Percentiles rank a stretch among this genome's conserved stretches.
phyloP scores from a whole-genome alignment of 2,888 invertebrate genomes.

The Drosophila kokeensis region DNA sequence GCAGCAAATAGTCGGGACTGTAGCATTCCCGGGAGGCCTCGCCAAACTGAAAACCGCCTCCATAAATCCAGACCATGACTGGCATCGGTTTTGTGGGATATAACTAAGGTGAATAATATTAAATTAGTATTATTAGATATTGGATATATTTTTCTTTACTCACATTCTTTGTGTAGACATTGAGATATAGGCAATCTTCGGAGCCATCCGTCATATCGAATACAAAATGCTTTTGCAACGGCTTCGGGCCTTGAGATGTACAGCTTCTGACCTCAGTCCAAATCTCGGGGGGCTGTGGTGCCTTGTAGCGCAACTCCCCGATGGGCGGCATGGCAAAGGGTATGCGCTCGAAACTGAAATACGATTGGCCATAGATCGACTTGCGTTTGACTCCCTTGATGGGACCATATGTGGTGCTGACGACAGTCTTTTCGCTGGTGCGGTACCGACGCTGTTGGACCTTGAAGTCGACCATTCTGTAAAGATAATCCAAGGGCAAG shows the following conservation, averaged over 20 bases:
- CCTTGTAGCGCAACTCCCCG: slow-evolving; percentile 83
- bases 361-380: slow-evolving; percentile 83
- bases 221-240: slow-evolving; percentile 83
- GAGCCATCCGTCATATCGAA: slow-evolving; percentile 85
- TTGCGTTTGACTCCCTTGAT: slow-evolving; percentile 84
- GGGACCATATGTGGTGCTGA: slow-evolving; percentile 83
- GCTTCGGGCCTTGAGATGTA: slow-evolving; percentile 83
- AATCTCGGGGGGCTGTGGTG: slow-evolving; percentile 85
- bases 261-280: slow-evolving; percentile 86
- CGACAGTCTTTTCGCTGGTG: slow-evolving; percentile 81
- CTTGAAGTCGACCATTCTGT: slow-evolving; percentile 81
- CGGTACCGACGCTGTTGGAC: slow-evolving; percentile 80
- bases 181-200: slow-evolving; percentile 87
- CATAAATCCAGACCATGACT: slow-evolving; percentile 86
- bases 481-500: not conserved
- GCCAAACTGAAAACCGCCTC: slow-evolving; percentile 86
- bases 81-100: slow-evolving; percentile 82
- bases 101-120: slow-evolving; percentile 56
- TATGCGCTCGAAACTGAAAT: slow-evolving; percentile 84
- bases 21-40: slow-evolving; percentile 84
- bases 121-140: not conserved
- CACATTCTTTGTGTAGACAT: slow-evolving; percentile 85
- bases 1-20: slow-evolving; percentile 86
- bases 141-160: slow-evolving; percentile 32
- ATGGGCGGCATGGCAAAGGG: slow-evolving; percentile 84